Evolutionary conservation across 2,113 vertebrate species (phyloP), one percentile per base, ranked within the genome.

Genomic region (Odontophorus gujanensis): DNA sequence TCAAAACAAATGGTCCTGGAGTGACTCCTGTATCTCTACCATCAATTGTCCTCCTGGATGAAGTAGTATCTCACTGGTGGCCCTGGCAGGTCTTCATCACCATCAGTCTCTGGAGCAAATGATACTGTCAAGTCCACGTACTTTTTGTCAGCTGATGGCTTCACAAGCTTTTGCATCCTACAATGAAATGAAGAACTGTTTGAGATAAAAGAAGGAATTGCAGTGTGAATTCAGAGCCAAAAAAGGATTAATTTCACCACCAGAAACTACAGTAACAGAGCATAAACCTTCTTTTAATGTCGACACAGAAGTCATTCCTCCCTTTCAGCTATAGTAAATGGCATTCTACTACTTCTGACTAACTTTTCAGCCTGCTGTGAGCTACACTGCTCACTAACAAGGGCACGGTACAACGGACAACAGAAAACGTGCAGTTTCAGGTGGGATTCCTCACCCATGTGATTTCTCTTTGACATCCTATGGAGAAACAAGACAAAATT

Each of bases 151-250:
- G 97, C 95, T 76, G 98, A 98, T 58, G 99, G 99, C 93, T 99
- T 99, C 96, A 99, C 98, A 93, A 99, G 98, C 94, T 99, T 99
- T 95, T 99, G 98, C 99, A 99, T 99, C 97, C 99, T 99, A 96
- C 28, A 95, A 79, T 86, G 57, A 97, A 96, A 65, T 12, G 57
- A 97, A 92, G 25, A 48, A 61, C 25, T 81, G 11, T 65, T 50
- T 28, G 82, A 90, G 14, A 32, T 6, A 90, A 6, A 17, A 78
- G 26, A 9, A 75, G 10, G 15, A 78, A 0, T 53, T 28, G 6
- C n/a, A 82, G 25, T 24, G 13, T 22, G 21, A 78, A 81, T 43
- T 89, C 32, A 15, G 22, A n/a, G 47, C 43, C 47, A 74, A 17
- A 43, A 25, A 22, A 69, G 25, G 22, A 74, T 13, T 18, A 66